Evolutionary conservation across 2,113 vertebrate genomes (phyloP).

Genomic region (Pelobates fuscus): DNA sequence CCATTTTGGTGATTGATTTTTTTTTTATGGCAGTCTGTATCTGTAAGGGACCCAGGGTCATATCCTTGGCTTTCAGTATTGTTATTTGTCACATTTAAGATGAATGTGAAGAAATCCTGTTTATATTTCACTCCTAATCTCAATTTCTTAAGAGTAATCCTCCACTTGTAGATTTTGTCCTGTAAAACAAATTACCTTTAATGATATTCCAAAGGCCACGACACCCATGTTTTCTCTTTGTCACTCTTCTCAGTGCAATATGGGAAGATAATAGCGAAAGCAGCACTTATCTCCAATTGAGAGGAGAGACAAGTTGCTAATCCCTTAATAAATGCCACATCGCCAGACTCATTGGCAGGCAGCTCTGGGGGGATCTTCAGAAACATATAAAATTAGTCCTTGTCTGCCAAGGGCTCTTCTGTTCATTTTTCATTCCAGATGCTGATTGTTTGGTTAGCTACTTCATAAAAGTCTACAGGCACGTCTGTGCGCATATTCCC

Average conservation of each 20-base stretch:
- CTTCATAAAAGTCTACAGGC: not conserved
- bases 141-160: slow-evolving; percentile 61
- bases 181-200: slow-evolving; percentile 67
- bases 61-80: not conserved
- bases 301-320: slow-evolving; percentile 67
- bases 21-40: too few relatives aligned
- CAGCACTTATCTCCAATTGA: slow-evolving; percentile 69
- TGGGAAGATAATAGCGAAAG: slow-evolving; percentile 67
- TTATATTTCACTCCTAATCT: slow-evolving; percentile 59
- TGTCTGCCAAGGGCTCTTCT: slow-evolving; percentile 37
- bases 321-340: slow-evolving; percentile 69
- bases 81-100: slow-evolving; percentile 22
- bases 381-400: slow-evolving; percentile 56
- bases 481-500: slow-evolving; percentile 4
- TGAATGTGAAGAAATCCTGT: slow-evolving; percentile 55
- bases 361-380: slow-evolving; percentile 42
- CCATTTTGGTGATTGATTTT: too few relatives aligned
- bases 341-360: slow-evolving; percentile 59
- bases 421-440: slow-evolving; percentile 33
- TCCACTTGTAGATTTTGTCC: slow-evolving; percentile 45
- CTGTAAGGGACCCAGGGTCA: not conserved
- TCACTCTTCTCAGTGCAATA: slow-evolving; percentile 60
- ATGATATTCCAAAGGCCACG: slow-evolving; percentile 67
- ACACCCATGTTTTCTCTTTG: slow-evolving; percentile 66
- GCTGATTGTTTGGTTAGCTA: not conserved